phyloP scores from a whole-genome alignment of 1,140 invertebrate species.

The Diorhabda sublineata region DNA sequence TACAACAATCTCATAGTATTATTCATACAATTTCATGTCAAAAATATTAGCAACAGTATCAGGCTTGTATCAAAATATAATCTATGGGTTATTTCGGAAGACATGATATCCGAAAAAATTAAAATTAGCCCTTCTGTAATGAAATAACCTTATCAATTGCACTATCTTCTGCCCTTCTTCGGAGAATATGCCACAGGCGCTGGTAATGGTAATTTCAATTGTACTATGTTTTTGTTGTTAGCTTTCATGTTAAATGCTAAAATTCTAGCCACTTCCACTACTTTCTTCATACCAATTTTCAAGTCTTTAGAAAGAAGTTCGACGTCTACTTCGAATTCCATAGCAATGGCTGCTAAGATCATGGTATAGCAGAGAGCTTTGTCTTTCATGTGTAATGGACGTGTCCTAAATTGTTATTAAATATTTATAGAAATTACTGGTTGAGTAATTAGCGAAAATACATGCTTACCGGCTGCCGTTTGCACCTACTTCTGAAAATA shows the following conservation, averaged over 20 bases:
- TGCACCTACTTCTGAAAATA: slow-evolving; percentile 38
- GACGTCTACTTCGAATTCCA: slow-evolving; percentile 47
- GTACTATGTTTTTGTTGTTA: slow-evolving; percentile 44
- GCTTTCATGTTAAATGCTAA: slow-evolving; percentile 44
- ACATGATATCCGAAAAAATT: too few species aligned
- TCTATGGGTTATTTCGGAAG: too few species aligned
- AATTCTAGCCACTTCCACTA: slow-evolving; percentile 46
- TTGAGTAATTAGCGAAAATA: neutral
- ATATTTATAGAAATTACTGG: neutral
- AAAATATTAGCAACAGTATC: too few species aligned
- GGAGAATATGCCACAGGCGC: slow-evolving; percentile 27
- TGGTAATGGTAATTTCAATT: slow-evolving; percentile 50
- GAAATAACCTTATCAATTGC: neutral
- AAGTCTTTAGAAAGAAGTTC: slow-evolving; percentile 46
- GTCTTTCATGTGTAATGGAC: slow-evolving; percentile 49
- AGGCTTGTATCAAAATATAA: too few species aligned
- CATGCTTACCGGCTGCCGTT: neutral
- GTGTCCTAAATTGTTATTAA: slow-evolving; percentile 42
- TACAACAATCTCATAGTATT: too few species aligned
- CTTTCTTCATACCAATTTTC: slow-evolving; percentile 47
- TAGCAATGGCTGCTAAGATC: slow-evolving; percentile 47
- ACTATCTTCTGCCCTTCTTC: slow-evolving; percentile 27
- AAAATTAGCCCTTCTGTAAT: too few species aligned
- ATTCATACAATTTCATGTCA: too few species aligned
- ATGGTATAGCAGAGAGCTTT: slow-evolving; percentile 51